Percentiles rank a stretch among this genome's conserved stretches.
Conservation (phyloP, 2,888 invertebrate species). For the Parascotia fuliginaria region DNA sequence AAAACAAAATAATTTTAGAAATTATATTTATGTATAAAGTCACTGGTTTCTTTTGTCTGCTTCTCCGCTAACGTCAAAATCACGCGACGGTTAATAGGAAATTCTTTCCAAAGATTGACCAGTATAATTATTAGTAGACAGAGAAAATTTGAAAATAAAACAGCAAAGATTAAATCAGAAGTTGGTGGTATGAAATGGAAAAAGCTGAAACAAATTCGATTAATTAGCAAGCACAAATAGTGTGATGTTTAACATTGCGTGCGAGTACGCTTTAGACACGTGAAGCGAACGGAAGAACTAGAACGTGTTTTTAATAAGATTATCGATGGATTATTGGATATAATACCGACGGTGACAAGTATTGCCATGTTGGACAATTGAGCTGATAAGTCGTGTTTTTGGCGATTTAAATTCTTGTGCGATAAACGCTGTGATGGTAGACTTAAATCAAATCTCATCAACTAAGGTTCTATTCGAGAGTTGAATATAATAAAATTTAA, state of each 20-base stretch:
- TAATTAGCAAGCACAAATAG: conserved; percentile 21
- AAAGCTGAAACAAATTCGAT: conserved; percentile 18
- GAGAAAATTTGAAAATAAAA: too few species aligned
- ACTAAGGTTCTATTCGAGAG: too few species aligned
- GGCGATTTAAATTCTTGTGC: background rate
- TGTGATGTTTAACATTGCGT: conserved; percentile 10
- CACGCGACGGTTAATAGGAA: too few species aligned
- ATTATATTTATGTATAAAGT: too few species aligned
- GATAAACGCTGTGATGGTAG: background rate
- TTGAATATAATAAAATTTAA: background rate
- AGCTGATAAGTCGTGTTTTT: background rate
- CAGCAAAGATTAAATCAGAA: too few species aligned
- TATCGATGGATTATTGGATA: conserved; percentile 49
- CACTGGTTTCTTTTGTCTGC: too few species aligned
- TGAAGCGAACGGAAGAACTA: conserved; percentile 52
- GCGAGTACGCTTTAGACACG: conserved; percentile 24
- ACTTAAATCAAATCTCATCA: too few species aligned
- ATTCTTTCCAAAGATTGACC: too few species aligned
- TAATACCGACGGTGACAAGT: conserved; percentile 40
- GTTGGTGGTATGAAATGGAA: background rate
- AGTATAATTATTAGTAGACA: too few species aligned
- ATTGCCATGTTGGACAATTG: conserved; percentile 20
- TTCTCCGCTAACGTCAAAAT: too few species aligned
- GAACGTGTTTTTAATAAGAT: conserved; percentile 49
- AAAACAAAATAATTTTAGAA: too few species aligned